phyloP scores from a whole-genome alignment of 2,797 vertebrate genomes.

The Bovichtus variegatus region DNA sequence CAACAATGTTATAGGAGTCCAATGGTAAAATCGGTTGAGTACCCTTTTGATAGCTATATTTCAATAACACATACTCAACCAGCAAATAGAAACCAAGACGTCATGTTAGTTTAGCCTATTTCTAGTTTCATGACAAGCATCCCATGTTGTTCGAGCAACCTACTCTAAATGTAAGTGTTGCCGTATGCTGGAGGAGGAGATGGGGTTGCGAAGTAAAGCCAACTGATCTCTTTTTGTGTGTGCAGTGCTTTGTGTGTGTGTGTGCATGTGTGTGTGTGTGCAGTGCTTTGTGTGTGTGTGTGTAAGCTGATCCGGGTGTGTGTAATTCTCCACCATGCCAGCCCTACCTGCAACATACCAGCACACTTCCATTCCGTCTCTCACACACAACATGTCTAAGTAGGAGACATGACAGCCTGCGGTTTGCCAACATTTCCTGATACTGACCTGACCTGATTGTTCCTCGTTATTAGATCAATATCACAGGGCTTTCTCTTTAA shows the following conservation, averaged over 20 bases:
- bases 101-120: neutral
- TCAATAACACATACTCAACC: neutral
- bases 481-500: slow-evolving; percentile 7
- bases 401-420: slow-evolving; percentile 66
- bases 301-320: slow-evolving; percentile 71
- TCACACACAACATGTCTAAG: slow-evolving; percentile 59
- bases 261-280: slow-evolving; percentile 58
- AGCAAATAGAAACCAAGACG: neutral
- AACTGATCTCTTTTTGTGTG: slow-evolving; percentile 51
- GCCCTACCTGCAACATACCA: slow-evolving; percentile 51
- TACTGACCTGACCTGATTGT: slow-evolving; percentile 46
- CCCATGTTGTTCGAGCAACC: slow-evolving; percentile 20
- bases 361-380: slow-evolving; percentile 48
- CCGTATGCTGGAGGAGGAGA: slow-evolving; percentile 28
- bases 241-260: slow-evolving; percentile 24
- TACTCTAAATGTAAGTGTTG: slow-evolving; percentile 28
- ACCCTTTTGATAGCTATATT: neutral
- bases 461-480: slow-evolving; percentile 54
- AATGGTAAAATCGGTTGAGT: neutral
- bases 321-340: slow-evolving; percentile 77
- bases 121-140: slow-evolving; percentile 27
- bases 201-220: slow-evolving; percentile 43
- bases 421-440: slow-evolving; percentile 59
- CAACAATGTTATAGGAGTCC: neutral
- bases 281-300: slow-evolving; percentile 72